A percentile compares a stretch with the other conserved stretches of the same genome.
These are phyloP conservation scores for Lasioglossum lativentre DNA, from an alignment of 2,888 invertebrate species.

Conservation along the genomic window DNA sequence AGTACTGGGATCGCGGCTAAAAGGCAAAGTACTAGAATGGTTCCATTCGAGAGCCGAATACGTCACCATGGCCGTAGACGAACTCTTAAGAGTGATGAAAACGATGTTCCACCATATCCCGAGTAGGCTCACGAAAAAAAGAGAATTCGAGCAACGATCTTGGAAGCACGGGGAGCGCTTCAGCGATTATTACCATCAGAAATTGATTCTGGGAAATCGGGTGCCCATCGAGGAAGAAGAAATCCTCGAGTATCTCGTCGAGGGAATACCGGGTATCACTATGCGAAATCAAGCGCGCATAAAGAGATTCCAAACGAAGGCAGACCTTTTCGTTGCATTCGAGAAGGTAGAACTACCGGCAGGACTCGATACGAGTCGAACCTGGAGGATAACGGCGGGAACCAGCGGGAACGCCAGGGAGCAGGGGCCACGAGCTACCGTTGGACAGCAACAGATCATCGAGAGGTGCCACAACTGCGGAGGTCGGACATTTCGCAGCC, in stretches of 20 bases:
- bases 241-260: background rate
- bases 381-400: background rate
- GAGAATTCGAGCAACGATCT: background rate
- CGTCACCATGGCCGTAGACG: background rate
- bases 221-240: constrained; percentile 4
- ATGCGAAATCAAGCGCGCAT: constrained; percentile 5
- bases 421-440: no score
- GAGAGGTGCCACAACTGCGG: no score
- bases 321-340: background rate
- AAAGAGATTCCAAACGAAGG: background rate
- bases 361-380: background rate
- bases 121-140: background rate
- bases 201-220: background rate
- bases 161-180: background rate
- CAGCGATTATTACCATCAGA: constrained; percentile 3
- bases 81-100: background rate
- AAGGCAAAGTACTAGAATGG: background rate
- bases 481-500: no score
- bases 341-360: background rate
- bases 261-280: background rate
- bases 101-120: background rate
- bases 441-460: no score
- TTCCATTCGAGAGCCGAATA: background rate
- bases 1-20: no score
- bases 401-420: no score